A percentile compares a stretch with the other conserved stretches of the same genome.
phyloP scores from a whole-genome alignment of 2,797 vertebrate genomes.

The Stomatorhinus walkeri region DNA sequence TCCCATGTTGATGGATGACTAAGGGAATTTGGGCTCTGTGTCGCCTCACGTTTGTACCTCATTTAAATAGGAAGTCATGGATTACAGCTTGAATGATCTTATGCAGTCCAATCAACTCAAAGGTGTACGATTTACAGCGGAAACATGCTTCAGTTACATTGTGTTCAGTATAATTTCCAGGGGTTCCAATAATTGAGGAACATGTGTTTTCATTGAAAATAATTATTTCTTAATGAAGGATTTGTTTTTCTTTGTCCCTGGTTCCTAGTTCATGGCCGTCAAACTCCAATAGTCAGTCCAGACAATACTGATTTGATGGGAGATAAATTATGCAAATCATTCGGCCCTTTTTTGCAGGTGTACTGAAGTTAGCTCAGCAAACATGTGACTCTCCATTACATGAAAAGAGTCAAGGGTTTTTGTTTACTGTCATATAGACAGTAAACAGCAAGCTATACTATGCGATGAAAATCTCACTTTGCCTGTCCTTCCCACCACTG shows the following conservation, averaged over 20 bases:
- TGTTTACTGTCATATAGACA: neutral
- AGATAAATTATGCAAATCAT: constrained; percentile 5
- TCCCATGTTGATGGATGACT: too few species aligned
- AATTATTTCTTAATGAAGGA: neutral
- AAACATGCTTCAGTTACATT: neutral
- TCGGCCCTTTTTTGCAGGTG: neutral
- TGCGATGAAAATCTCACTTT: neutral
- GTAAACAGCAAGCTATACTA: neutral
- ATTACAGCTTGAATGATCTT: neutral
- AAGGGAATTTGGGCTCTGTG: neutral
- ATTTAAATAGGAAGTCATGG: neutral
- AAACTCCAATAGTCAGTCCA: neutral
- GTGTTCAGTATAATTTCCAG: neutral
- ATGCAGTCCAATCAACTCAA: neutral
- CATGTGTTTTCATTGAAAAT: neutral
- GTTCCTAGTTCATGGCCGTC: neutral
- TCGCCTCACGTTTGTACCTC: neutral
- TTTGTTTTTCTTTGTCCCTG: neutral
- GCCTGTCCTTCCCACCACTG: neutral
- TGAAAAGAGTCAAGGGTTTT: neutral
- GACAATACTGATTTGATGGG: neutral
- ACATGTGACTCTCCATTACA: neutral
- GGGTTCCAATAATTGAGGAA: neutral
- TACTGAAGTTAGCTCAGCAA: neutral
- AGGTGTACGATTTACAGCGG: neutral